Evolutionary conservation across 2,797 vertebrate genomes (phyloP).

Genomic region (Pseudochirops cupreus): DNA sequence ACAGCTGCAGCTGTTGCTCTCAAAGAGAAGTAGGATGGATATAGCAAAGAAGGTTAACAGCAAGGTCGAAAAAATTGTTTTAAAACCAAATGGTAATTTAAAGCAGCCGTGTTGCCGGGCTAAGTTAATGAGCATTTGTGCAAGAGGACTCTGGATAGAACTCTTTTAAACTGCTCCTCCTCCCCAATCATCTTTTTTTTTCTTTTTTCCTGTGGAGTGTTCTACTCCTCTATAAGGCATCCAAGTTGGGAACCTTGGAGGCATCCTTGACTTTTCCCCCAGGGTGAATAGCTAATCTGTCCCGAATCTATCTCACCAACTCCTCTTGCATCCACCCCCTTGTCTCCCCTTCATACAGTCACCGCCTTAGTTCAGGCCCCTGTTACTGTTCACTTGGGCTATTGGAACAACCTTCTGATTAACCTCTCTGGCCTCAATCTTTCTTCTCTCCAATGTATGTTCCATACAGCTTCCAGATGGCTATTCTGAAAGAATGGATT

Average conservation of each 20-base stretch:
- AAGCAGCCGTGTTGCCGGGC: constrained; percentile 7
- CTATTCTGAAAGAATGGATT: not conserved
- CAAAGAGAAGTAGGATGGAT: constrained; percentile 55
- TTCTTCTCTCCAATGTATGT: not conserved
- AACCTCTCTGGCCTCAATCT: not conserved
- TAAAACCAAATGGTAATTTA: constrained; percentile 54
- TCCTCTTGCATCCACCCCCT: not conserved
- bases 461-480: not conserved
- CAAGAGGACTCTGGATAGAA: constrained; percentile 47
- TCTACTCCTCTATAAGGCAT: not conserved
- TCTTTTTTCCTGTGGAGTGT: not conserved
- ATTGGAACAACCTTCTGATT: not conserved
- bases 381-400: not conserved
- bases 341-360: not conserved
- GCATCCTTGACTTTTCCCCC: not conserved
- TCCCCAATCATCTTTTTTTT: not conserved
- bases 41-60: constrained; percentile 61
- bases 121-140: constrained; percentile 54
- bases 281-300: not conserved
- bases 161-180: not conserved
- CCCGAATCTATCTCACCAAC: not conserved
- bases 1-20: constrained; percentile 45
- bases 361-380: not conserved
- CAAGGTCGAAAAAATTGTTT: constrained; percentile 57
- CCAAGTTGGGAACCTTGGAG: not conserved